Conservation (phyloP, 1,140 invertebrate genomes). For the Melipona quadrifasciata region DNA sequence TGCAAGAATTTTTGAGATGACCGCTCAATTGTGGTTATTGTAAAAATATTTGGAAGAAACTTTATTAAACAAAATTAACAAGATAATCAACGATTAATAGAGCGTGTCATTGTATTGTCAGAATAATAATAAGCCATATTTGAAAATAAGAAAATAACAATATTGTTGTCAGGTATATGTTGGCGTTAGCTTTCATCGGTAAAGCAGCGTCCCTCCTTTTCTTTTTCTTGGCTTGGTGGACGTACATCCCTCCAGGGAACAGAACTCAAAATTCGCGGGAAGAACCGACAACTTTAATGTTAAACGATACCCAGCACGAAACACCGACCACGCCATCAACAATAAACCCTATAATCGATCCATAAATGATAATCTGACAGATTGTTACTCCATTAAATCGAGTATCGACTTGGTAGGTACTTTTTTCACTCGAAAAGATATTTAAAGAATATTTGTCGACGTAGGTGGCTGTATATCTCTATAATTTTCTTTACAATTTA, state of each 20-base stretch:
- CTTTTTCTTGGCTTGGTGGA: constrained; percentile 87
- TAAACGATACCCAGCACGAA: constrained; percentile 54
- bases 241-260: constrained; percentile 84
- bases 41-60: no score
- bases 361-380: constrained; percentile 13
- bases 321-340: constrained; percentile 36
- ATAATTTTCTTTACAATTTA: constrained; percentile 3
- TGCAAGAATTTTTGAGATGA: no score
- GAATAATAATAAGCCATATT: no score
- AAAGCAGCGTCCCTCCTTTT: constrained; percentile 86
- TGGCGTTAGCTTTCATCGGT: constrained; percentile 84
- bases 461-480: background rate
- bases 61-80: no score
- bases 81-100: no score
- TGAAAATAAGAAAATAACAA: no score
- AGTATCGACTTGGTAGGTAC: background rate
- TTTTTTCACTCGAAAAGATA: background rate
- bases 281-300: constrained; percentile 63
- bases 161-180: constrained; percentile 84
- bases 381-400: background rate
- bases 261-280: constrained; percentile 64
- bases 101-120: no score
- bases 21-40: no score
- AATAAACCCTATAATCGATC: constrained; percentile 51
- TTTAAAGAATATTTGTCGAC: background rate